A percentile compares a stretch with the other conserved stretches of the same genome.
These are phyloP conservation scores for Protonemura montana DNA, from an alignment of 2,888 invertebrate species.

Conservation along the genomic window DNA sequence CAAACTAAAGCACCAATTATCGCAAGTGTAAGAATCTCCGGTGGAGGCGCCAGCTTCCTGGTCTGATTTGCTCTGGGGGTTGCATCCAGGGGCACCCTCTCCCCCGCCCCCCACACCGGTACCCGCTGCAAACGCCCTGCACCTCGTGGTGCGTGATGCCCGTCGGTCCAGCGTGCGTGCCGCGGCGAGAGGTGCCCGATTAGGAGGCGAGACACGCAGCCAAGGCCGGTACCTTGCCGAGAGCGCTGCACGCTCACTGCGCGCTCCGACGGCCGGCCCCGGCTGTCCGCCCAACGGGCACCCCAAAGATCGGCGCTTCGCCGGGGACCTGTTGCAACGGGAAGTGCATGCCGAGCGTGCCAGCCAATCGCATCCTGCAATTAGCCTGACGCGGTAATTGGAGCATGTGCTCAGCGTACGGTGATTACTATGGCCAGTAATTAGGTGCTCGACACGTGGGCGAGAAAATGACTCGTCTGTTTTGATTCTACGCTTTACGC, in stretches of 20 bases:
- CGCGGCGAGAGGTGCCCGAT: neutral
- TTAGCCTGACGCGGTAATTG: neutral
- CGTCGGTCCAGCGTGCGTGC: neutral
- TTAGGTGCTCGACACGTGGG: neutral
- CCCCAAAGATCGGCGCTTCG: neutral
- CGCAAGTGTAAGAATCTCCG: neutral
- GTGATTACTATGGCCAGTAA: neutral
- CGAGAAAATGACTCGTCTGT: neutral
- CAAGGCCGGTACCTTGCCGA: conserved; percentile 34
- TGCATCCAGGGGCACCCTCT: neutral
- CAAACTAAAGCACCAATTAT: too few species aligned
- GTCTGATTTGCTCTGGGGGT: neutral
- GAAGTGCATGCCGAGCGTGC: neutral
- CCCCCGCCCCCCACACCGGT: neutral
- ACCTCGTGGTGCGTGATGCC: neutral
- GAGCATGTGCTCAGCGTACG: neutral
- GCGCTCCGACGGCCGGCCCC: neutral
- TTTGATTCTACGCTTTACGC: neutral
- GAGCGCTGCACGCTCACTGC: neutral
- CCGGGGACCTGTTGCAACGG: neutral
- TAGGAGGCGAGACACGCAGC: conserved; percentile 19
- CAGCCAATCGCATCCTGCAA: neutral
- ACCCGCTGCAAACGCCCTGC: neutral
- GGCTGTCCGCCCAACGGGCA: conserved; percentile 1
- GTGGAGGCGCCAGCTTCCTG: neutral